Base-by-base conservation (phyloP, 1,140 invertebrate genomes). In the Hypothenemus hampei region DNA sequence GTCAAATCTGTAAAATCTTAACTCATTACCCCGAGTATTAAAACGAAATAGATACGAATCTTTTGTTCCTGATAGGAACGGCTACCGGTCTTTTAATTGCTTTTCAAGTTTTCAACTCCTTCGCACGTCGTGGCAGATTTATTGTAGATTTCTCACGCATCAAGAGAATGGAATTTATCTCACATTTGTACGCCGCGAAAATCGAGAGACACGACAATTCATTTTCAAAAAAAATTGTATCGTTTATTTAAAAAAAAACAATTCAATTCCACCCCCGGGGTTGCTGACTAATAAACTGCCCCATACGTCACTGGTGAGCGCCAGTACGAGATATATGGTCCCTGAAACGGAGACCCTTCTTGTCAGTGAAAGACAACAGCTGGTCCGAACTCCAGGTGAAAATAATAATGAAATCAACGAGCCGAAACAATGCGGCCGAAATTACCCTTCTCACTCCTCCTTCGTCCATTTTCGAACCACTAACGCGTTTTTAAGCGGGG, bases 331-430 rank as follows among this genome's bases (percentile, higher is more conserved):
- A 67, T 67, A 67, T 67, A 67, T 67, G 64, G 64, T 63, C 62
- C 54, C 55, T 64, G 65, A 62, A 67, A 67, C 62, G 56, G 64
- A 67, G 64, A 65, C 56, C 54, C 54, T 57, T 31, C 50, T 48
- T 20, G 63, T 61, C 62, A 61, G 65, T 66, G 65, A 67, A 52
- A 57, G 51, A 56, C 58, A 67, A 64, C 65, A 67, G 65, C 65
- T 67, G 65, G 65, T 58, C 60, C 57, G 47, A 45, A 48, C 62
- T 62, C 65, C 65, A 67, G 65, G 65, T 67, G 65, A 66, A 67
- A 62, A 67, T 67, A 67, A 67, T 67, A 67, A 67, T 67, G 65
- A 67, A 67, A 67, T 67, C 65, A 67, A 67, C 65, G 65, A 66
- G 62, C 65, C 64, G 65, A 67, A 67, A 67, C 65, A 67, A 67